A percentile compares a stretch with the other conserved stretches of the same genome.
These are phyloP conservation scores for Chiloscyllium plagiosum DNA, from an alignment of 2,113 vertebrate genomes.

Conservation along the genomic window DNA sequence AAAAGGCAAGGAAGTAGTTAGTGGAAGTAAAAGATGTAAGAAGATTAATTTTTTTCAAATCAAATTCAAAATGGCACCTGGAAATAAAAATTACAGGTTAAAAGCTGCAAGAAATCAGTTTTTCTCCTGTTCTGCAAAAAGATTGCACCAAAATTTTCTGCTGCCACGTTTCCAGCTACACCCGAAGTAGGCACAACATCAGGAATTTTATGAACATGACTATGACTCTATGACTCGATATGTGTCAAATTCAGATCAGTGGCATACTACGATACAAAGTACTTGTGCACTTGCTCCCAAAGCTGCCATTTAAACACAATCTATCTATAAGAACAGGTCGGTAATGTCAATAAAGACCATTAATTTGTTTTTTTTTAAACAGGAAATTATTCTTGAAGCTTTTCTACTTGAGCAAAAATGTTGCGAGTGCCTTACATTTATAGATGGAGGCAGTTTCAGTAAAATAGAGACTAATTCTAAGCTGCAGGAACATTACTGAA, in stretches of 20 bases:
- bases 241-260: not conserved
- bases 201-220: not conserved
- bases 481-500: not conserved
- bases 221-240: too few relatives aligned
- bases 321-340: not conserved
- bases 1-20: not conserved
- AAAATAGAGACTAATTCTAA: not conserved
- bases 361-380: not conserved
- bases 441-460: not conserved
- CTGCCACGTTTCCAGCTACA: too few relatives aligned
- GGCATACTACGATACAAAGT: not conserved
- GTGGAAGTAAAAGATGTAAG: not conserved
- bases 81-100: not conserved
- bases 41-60: not conserved
- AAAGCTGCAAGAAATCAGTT: not conserved
- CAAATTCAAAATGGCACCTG: not conserved
- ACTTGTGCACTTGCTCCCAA: not conserved
- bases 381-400: not conserved
- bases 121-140: not conserved
- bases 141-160: not conserved
- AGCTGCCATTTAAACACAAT: not conserved
- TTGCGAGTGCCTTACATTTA: not conserved
- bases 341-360: not conserved
- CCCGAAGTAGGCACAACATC: not conserved
- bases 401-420: not conserved